Evolutionary conservation across 2,113 vertebrate species (phyloP).

Genomic region (Heptranchias perlo): DNA sequence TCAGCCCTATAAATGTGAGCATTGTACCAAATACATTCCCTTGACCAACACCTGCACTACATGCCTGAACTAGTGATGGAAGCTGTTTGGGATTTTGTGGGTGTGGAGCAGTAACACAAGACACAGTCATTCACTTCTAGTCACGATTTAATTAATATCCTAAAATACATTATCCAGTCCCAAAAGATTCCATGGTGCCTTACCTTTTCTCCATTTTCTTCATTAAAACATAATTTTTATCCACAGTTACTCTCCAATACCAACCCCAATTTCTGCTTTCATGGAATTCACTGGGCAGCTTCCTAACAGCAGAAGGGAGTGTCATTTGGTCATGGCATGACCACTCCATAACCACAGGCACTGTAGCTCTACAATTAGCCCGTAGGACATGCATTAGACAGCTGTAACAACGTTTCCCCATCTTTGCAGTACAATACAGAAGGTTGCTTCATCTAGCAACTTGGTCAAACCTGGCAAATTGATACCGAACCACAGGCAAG

Average conservation of each 20-base stretch:
- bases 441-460: neutral
- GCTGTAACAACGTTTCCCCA: neutral
- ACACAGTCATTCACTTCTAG: neutral
- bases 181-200: neutral
- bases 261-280: neutral
- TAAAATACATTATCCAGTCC: neutral
- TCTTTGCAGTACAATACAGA: neutral
- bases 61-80: constrained; percentile 30
- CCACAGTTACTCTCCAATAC: neutral
- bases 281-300: neutral
- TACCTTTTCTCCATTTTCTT: neutral
- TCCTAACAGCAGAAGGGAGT: neutral
- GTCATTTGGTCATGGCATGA: neutral
- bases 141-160: neutral
- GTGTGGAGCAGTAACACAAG: neutral
- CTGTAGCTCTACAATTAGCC: neutral
- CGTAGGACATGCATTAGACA: neutral
- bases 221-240: neutral
- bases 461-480: neutral
- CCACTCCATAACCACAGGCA: neutral
- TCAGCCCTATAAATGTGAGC: constrained; percentile 31
- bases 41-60: constrained; percentile 31
- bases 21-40: constrained; percentile 32
- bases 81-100: neutral
- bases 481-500: neutral